Conservation (phyloP, 2,888 invertebrate species). For the Athalia cordata region DNA sequence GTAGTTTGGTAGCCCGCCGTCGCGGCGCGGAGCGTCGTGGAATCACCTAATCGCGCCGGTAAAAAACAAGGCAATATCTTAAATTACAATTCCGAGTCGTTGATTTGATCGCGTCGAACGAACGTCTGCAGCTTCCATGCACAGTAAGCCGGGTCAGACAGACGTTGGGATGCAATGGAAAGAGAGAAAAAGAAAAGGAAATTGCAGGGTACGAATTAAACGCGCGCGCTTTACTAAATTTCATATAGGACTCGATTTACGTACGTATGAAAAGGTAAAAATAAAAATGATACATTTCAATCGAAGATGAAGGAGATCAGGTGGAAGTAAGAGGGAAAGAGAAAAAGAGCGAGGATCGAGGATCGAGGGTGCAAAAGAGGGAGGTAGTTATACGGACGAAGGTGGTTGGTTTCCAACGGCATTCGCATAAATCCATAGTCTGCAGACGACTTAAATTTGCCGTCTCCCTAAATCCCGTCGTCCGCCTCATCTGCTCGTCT, state of each 20-base stretch:
- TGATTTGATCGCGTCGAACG: conserved; percentile 35
- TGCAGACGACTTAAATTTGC: too few relatives aligned
- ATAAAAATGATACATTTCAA: too few relatives aligned
- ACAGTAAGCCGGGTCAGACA: not conserved
- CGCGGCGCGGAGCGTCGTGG: not conserved
- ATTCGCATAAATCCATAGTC: too few relatives aligned
- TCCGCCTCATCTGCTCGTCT: too few relatives aligned
- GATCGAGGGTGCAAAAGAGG: not conserved
- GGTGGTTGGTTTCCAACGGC: too few relatives aligned
- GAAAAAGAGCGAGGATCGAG: conserved; percentile 23
- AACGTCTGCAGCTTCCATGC: not conserved
- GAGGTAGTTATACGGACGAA: too few relatives aligned
- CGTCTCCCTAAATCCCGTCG: too few relatives aligned
- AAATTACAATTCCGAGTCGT: conserved; percentile 51
- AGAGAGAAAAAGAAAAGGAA: not conserved
- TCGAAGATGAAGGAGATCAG: not conserved
- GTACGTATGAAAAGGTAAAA: not conserved
- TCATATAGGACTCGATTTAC: not conserved
- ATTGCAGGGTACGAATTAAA: too few relatives aligned
- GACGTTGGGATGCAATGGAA: not conserved
- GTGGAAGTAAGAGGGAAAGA: conserved; percentile 17
- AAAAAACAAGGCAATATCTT: conserved; percentile 52
- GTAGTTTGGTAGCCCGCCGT: too few relatives aligned
- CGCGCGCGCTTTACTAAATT: too few relatives aligned
- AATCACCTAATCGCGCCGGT: conserved; percentile 16